These are phyloP conservation scores for Atta cephalotes DNA, from an alignment of 1,140 invertebrate genomes.

Conservation along the genomic window DNA sequence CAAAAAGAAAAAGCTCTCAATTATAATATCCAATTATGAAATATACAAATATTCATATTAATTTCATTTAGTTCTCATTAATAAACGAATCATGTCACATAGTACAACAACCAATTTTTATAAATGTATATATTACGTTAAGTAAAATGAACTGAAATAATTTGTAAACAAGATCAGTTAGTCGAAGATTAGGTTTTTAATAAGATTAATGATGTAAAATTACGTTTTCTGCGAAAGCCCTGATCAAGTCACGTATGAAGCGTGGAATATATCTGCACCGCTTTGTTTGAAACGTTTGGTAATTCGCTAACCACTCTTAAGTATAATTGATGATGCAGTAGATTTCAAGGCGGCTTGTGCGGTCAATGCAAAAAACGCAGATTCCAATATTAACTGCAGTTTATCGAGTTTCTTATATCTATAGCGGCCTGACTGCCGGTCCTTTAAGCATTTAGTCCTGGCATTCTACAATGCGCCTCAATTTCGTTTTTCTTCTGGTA, in stretches of 20 bases:
- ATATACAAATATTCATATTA: neutral
- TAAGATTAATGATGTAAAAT: conserved; percentile 60
- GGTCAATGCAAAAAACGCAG: conserved; percentile 81
- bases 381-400: conserved; percentile 85
- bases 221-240: conserved; percentile 73
- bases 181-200: neutral
- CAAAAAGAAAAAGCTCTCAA: neutral
- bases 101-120: neutral
- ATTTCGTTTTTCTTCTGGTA: conserved; percentile 79
- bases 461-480: conserved; percentile 76
- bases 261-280: conserved; percentile 78
- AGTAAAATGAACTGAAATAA: neutral
- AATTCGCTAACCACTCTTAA: conserved; percentile 86
- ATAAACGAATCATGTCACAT: neutral
- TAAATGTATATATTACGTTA: neutral
- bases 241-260: conserved; percentile 77
- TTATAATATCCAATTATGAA: conserved; percentile 12
- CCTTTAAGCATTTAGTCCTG: conserved; percentile 37
- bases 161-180: conserved; percentile 22
- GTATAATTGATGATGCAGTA: conserved; percentile 85
- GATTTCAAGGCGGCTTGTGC: conserved; percentile 82
- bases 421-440: conserved; percentile 2
- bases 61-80: neutral
- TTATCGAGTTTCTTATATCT: conserved; percentile 83
- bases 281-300: conserved; percentile 82